Conservation (phyloP, 2,113 vertebrate genomes). For the Thryonomys swinderianus region DNA sequence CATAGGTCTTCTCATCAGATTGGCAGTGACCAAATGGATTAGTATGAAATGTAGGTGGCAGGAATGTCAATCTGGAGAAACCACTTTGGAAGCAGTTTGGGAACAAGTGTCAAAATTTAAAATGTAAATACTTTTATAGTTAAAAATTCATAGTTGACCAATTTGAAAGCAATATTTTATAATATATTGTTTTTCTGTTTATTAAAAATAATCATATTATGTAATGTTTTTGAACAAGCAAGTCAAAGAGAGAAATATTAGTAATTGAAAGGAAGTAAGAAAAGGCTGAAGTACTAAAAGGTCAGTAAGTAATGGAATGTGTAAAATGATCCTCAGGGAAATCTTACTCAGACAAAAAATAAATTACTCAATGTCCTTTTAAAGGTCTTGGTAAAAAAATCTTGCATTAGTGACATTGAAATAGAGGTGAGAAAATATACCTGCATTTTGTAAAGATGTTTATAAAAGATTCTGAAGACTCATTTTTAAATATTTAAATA, state of each 20-base stretch:
- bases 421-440: background rate
- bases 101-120: background rate
- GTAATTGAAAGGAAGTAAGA: conserved; percentile 2
- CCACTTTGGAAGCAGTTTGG: background rate
- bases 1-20: background rate
- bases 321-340: background rate
- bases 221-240: background rate
- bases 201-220: background rate
- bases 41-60: background rate
- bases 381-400: background rate
- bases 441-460: background rate
- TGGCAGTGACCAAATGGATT: background rate
- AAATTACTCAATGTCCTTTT: background rate
- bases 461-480: conserved; percentile 23
- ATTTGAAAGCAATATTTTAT: conserved; percentile 1
- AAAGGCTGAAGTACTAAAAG: background rate
- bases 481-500: no score
- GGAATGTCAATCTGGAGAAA: background rate
- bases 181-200: background rate
- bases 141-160: conserved; percentile 11
- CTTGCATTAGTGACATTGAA: background rate
- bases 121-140: background rate
- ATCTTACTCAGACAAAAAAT: background rate
- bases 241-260: conserved; percentile 13
- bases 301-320: background rate